Evolutionary conservation across 1,140 invertebrate genomes (phyloP).

Genomic region (Cotesia vestalis): DNA sequence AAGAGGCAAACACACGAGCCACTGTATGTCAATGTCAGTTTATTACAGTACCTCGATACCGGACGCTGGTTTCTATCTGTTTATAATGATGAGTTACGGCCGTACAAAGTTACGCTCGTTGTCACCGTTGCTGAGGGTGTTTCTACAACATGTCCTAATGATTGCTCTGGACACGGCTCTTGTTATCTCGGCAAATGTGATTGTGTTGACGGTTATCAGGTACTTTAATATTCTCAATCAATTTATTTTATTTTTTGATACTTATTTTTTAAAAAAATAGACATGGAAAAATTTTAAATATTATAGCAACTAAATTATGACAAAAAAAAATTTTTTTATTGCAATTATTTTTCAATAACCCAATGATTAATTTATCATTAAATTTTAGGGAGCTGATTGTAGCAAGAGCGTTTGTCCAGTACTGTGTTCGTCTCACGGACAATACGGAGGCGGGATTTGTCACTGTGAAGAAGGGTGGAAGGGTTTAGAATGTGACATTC

Average conservation of each 20-base stretch:
- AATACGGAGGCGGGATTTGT: conserved; percentile 94
- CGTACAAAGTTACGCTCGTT: conserved; percentile 82
- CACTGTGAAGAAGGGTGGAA: conserved; percentile 97
- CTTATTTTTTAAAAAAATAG: no score
- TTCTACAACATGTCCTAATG: conserved; percentile 89
- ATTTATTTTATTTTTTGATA: background rate
- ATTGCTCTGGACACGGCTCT: conserved; percentile 93
- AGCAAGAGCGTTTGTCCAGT: conserved; percentile 92
- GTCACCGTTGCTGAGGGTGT: conserved; percentile 87
- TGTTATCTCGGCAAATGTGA: conserved; percentile 95
- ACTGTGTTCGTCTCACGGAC: conserved; percentile 94
- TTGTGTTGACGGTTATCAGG: conserved; percentile 94
- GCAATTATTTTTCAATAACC: conserved; percentile 1
- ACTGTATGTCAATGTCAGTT: conserved; percentile 83
- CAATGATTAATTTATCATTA: no score
- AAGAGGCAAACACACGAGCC: conserved; percentile 69
- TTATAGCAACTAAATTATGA: background rate
- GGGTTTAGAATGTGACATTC: conserved; percentile 94
- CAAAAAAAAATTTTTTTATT: no score
- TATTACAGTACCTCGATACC: conserved; percentile 88
- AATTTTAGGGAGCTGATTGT: conserved; percentile 61
- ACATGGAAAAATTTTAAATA: no score
- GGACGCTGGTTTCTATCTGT: conserved; percentile 95
- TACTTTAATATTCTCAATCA: conserved; percentile 69
- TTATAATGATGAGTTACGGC: conserved; percentile 91